Conservation (phyloP, 1,140 invertebrate species). For the Potamilus streckersoni region DNA sequence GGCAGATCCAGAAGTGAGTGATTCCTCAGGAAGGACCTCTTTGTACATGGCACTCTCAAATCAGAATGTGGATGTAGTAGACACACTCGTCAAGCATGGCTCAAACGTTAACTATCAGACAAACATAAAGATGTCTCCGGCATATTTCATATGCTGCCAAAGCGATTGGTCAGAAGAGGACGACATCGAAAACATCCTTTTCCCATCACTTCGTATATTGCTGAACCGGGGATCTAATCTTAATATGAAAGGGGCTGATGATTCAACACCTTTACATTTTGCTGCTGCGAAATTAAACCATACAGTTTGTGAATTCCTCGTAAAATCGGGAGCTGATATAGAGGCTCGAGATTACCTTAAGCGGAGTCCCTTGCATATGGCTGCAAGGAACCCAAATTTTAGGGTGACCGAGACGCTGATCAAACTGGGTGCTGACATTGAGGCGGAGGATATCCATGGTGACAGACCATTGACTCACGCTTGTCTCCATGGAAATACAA, state of each 20-base stretch:
- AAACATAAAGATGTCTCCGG: slow-evolving; percentile 5
- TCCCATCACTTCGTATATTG: slow-evolving; percentile 2
- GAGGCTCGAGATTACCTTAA: slow-evolving; percentile 7
- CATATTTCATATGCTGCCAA: slow-evolving; percentile 5
- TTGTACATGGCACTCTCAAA: not conserved
- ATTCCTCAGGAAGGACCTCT: slow-evolving; percentile 3
- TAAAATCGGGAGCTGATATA: slow-evolving; percentile 3
- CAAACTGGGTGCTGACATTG: slow-evolving; percentile 2
- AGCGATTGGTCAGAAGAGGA: not conserved
- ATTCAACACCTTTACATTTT: slow-evolving; percentile 8
- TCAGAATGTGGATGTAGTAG: slow-evolving; percentile 7
- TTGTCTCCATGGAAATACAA: slow-evolving; percentile 8
- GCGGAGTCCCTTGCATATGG: slow-evolving; percentile 7
- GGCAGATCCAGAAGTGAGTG: slow-evolving; percentile 12
- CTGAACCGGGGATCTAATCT: slow-evolving; percentile 6
- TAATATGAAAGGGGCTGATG: slow-evolving; percentile 7
- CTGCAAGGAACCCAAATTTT: slow-evolving; percentile 5
- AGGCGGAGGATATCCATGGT: slow-evolving; percentile 5
- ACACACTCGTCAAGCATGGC: not conserved
- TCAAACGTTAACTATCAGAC: not conserved
- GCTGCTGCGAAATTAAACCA: slow-evolving; percentile 3
- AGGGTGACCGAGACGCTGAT: slow-evolving; percentile 1
- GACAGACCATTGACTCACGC: slow-evolving; percentile 9
- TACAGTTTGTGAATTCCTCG: slow-evolving; percentile 2
- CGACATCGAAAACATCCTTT: slow-evolving; percentile 1